Percentiles rank a stretch among this genome's conserved stretches.
Conservation (phyloP, 2,888 invertebrate species). For the Phymatocera aterrima region DNA sequence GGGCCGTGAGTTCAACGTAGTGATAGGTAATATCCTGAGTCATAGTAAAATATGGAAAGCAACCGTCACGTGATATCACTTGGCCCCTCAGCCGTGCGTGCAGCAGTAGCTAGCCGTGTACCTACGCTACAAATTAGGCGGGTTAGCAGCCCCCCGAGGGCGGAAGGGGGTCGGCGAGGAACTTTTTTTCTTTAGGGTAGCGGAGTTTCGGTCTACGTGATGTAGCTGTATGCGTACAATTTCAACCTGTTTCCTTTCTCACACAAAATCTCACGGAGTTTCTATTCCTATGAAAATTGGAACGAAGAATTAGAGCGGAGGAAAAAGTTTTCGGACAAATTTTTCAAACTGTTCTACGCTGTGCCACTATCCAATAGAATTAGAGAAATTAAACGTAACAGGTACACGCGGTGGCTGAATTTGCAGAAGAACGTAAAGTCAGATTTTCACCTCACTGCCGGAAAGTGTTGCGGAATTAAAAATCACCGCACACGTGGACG, state of each 20-base stretch:
- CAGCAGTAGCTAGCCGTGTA: slow-evolving; percentile 34
- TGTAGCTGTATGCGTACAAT: slow-evolving; percentile 19
- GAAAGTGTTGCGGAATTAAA: slow-evolving; percentile 72
- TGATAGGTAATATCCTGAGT: slow-evolving; percentile 67
- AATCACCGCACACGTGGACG: slow-evolving; percentile 73
- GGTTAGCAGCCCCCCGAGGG: background rate
- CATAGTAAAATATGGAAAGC: slow-evolving; percentile 57
- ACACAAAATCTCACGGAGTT: background rate
- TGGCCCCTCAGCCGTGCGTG: slow-evolving; percentile 43
- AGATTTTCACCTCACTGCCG: slow-evolving; percentile 49
- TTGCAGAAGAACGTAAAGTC: background rate
- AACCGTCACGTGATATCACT: slow-evolving; percentile 55
- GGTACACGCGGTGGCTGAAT: too few relatives aligned
- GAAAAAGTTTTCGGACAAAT: too few relatives aligned
- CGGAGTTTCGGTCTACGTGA: background rate
- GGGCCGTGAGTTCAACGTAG: slow-evolving; percentile 48
- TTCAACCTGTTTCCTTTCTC: background rate
- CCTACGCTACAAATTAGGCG: slow-evolving; percentile 35
- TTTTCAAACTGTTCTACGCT: too few relatives aligned
- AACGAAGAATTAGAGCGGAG: too few relatives aligned
- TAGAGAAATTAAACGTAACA: too few relatives aligned
- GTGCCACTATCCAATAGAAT: too few relatives aligned
- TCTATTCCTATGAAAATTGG: too few relatives aligned
- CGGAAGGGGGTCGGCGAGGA: slow-evolving; percentile 32
- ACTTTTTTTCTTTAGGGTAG: slow-evolving; percentile 30